phyloP scores from a whole-genome alignment of 2,113 vertebrate species.

The Elachura formosa region DNA sequence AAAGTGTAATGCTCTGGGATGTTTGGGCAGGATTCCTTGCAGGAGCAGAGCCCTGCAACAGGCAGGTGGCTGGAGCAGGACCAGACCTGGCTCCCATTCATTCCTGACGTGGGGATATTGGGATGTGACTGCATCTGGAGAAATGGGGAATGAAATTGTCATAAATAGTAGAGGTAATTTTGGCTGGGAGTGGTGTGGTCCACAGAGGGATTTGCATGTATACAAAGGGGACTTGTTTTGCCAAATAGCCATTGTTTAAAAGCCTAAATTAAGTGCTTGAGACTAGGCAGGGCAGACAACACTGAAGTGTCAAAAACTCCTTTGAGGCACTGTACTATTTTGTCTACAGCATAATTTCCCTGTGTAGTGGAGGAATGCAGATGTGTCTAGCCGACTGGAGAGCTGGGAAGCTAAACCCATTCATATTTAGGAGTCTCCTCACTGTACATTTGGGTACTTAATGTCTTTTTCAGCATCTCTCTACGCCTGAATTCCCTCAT shows the following conservation, averaged over 20 bases:
- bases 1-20: accelerated
- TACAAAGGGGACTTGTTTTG: neutral
- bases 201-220: neutral
- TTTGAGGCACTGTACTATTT: neutral
- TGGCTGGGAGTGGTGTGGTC: accelerated
- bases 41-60: neutral
- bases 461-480: neutral
- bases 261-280: neutral
- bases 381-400: neutral
- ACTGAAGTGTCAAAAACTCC: neutral
- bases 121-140: neutral
- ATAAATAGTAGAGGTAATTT: neutral
- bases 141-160: neutral
- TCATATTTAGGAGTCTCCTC: neutral
- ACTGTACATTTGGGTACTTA: neutral
- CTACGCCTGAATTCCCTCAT: neutral
- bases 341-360: neutral
- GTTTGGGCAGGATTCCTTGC: neutral
- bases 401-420: neutral
- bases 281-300: neutral
- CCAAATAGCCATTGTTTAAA: neutral
- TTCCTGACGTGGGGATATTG: neutral
- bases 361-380: neutral
- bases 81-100: neutral
- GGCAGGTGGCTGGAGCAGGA: neutral